Evolutionary conservation across 2,797 vertebrate species (phyloP), one percentile per base, ranked within the genome.

Genomic region (Hyperoplus lanceolatus): DNA sequence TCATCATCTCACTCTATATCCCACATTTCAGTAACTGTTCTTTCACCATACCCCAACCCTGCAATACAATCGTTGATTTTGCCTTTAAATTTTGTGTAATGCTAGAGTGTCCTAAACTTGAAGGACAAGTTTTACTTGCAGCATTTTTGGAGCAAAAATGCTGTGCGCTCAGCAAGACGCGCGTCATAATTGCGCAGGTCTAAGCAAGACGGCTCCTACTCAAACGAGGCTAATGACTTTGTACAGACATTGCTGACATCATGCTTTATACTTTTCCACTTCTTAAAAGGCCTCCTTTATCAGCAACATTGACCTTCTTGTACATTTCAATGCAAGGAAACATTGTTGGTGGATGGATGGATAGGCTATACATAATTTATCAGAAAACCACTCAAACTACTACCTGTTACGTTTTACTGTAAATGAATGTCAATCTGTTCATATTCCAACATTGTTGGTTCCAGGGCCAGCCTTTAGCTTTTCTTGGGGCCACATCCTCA

Each of bases 311-410:
- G 53, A 43, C 13, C 41, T 29, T 57, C 59, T 10, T 53, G 5
- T 64, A 57, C 8, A 1, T 43, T 59, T 65, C 61, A 65, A 8
- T 43, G 13, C 13, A 58, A 70, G 57, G 39, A 79, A 51, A 41
- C 13, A 70, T 8, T 14, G 48, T 1, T 53, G 53, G 36, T 60
- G 41, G 48, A 74, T 79, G 43, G 29, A 1, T 54, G 49, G 46
- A 0, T 59, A 29, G 15, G 18, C 55, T 66, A 60, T 71, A 42
- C 71, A 41, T 81, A 57, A 71, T 61, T 39, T n/a, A 57, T 68
- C n/a, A 56, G 45, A 11, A n/a, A 21, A 36, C 38, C 21, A 41
- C 18, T 54, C 6, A 12, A 69, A 46, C 41, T 48, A 46, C 58
- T 58, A 13, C 14, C 18, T 39, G 8, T 21, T 39, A 58, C 51